Evolutionary conservation across 2,113 vertebrate species (phyloP).

Genomic region (Coptodon bakossiorum): DNA sequence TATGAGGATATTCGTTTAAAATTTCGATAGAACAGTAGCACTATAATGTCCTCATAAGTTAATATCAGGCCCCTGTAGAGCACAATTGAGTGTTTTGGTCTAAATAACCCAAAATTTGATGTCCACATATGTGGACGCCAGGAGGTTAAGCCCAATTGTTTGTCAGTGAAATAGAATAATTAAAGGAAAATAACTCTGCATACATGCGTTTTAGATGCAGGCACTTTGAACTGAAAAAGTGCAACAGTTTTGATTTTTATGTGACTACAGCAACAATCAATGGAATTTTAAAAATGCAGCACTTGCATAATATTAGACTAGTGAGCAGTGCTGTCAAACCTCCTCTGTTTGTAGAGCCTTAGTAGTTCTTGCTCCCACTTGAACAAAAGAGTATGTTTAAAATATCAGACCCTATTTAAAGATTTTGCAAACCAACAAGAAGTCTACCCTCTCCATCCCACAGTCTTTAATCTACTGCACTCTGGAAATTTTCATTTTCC

Average conservation of each 20-base stretch:
- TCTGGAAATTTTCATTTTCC: constrained; percentile 24
- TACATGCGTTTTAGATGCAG: background rate
- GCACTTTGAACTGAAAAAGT: background rate
- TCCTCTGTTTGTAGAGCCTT: background rate
- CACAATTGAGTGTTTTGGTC: too few species aligned
- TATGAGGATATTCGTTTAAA: too few species aligned
- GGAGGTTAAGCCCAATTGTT: background rate
- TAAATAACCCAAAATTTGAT: too few species aligned
- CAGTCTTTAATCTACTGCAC: constrained; percentile 36
- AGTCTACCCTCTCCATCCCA: constrained; percentile 8
- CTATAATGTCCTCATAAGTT: too few species aligned
- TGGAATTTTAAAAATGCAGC: background rate
- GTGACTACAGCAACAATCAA: background rate
- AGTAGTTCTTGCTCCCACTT: constrained; percentile 16
- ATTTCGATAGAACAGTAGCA: too few species aligned
- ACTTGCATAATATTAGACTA: constrained; percentile 13
- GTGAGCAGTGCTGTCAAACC: constrained; percentile 19
- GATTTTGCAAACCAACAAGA: constrained; percentile 46
- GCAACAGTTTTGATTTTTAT: background rate
- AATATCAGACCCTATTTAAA: constrained; percentile 49
- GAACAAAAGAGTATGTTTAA: constrained; percentile 42
- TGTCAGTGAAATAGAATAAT: background rate
- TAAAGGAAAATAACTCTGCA: background rate
- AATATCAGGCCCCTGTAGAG: too few species aligned
- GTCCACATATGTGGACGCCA: too few species aligned